Base-by-base conservation (phyloP, 1,140 invertebrate species). In the Acyrthosiphon pisum region DNA sequence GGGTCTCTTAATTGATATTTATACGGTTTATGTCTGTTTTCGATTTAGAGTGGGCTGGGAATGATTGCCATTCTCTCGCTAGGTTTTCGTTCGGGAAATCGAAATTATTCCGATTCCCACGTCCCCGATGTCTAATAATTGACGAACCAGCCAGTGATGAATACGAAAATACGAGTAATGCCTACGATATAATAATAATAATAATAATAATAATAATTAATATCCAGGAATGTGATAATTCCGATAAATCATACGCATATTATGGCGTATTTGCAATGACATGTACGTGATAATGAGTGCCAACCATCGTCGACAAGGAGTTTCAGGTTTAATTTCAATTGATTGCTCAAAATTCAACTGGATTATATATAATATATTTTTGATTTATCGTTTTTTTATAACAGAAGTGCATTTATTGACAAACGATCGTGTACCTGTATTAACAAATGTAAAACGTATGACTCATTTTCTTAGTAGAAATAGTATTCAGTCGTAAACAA, bases 1-100 rank as follows among this genome's bases (percentile, higher is more conserved):
- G 87, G 50, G 50, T 37, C 87, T 89, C 22, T 90, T 90, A 90
- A 90, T 90, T 90, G 53, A 90, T 68, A 68, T 68, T 50, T 60
- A 22, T 90, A 60, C 35, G 26, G 88, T 60, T 56, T 60, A 68
- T 14, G 56, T 60, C 37, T 90, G 89, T 90, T 90, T 90, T 90
- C 89, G 89, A 90, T 68, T 90, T 90, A 30, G 37, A 68, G 89
- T 37, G 48, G 88, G 11, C 11, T 48, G 46, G 87, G 6, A 41
- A 50, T 48, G 84, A 86, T 26, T 41, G 83, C 83, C 8, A 84
- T 84, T 84, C 41, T 84, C 81, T 44, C 81, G 23, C 2, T 84
- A 76, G 60, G n/a, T 35, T 76, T 76, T 76, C n/a, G n/a, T 60
- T 30, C 50, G 20, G 50, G 50, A 53, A 53, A 53, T 76, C 60